Base-by-base conservation (phyloP, 2,113 vertebrate species). In the Sebastes fasciatus region DNA sequence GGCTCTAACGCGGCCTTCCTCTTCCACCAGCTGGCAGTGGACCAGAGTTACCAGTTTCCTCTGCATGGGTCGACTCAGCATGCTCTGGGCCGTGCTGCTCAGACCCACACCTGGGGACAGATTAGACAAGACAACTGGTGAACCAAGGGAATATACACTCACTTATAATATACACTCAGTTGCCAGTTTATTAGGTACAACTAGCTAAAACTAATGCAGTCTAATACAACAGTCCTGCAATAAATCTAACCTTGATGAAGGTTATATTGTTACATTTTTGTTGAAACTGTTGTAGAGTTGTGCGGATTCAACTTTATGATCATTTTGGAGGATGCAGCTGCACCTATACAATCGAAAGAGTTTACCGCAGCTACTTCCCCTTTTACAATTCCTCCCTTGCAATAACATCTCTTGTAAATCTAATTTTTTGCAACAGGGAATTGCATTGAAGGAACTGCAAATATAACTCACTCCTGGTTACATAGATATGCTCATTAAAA, bases 31-130 rank as follows among this genome's bases (percentile, higher is more conserved):
- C 85, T 99, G 98, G 91, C 98, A 99, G 87, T 99, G 98, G 57
- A 99, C 97, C 70, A 99, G 93, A 0, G 98, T 99, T 86, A 99
- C 98, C 90, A 99, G 96, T 85, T 99, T 99, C 89, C 98, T 96
- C 94, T 99, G 98, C 98, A 99, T 99, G 85, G 98, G 98, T 70
- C 98, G 96, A 90, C 98, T 99, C 73, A 99, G 94, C 77, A 99
- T 97, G 77, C 98, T 99, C 94, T 99, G 98, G 67, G 97, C 97
- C 1, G 97, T 97, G 91, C 96, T 99, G 94, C 97, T 99, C 67
- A 99, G 94, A 93, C 97, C 98, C 83, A 99, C 97, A 92, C 98
- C 98, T 99, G 92, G 55, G 89, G 45, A 70, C 21, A 73, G 1
- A 78, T 57, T 6, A 64, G 16, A 43, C 2, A 55, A 43, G 65